Evolutionary conservation across 2,113 vertebrate genomes (phyloP), one percentile per base, ranked within the genome.

Genomic region (Oreamnos americanus): DNA sequence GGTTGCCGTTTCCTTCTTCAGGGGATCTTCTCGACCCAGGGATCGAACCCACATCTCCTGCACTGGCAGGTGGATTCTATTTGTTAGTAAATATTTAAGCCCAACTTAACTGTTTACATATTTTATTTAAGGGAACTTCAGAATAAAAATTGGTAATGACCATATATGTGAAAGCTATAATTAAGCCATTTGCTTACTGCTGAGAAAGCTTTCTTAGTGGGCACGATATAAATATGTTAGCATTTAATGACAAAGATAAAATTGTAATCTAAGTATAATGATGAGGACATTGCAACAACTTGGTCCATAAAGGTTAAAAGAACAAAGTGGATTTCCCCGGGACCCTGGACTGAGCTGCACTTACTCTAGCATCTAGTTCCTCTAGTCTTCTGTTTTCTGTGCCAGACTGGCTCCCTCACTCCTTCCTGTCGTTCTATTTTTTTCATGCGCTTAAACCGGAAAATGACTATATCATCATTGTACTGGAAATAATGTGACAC

Each of bases 91-190:
- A 82, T 98, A 97, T 98, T 76, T 96, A 97, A 51, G 45, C 14
- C 30, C 39, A 93, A 96, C 47, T 97, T 67, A 98, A 86, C 87
- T 96, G 53, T 92, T 97, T 88, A 93, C 58, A 36, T 45, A 85
- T 91, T 86, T 95, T 91, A 96, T 55, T 88, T 96, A 87, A 89
- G 23, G 96, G 39, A 96, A 97, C 93, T 86, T 97, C 67, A 94
- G 94, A 98, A 95, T 97, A 97, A 98, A 97, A 94, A 96, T 93
- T 71, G 97, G 86, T 74, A 95, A 89, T 92, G 51, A 97, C 87
- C 88, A 96, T 98, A 96, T 88, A 95, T 71, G 81, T 36, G 83
- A 91, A 33, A 55, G 64, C 81, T 95, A 74, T 82, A 86, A 91
- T 96, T 95, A 98, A 98, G 84, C 67, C 0, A 0, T 28, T 62